Evolutionary conservation across 2,113 vertebrate species (phyloP).

Genomic region (Pogonocichla stellata): DNA sequence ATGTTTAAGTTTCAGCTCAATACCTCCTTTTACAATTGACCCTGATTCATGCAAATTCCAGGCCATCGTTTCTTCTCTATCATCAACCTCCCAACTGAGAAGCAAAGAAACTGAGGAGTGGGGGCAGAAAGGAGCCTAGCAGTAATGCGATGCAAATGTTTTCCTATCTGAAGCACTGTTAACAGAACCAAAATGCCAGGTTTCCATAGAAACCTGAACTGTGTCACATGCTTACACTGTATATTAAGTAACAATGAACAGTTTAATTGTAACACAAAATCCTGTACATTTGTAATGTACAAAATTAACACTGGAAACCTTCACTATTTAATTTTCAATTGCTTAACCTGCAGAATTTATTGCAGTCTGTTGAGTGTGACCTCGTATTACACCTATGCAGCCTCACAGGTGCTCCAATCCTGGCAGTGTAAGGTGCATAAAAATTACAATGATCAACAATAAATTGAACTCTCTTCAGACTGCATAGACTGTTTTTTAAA

Average conservation of each 20-base stretch:
- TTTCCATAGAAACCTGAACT: conserved; percentile 49
- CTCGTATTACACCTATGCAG: background rate
- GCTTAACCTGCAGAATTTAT: background rate
- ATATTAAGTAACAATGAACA: background rate
- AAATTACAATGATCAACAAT: background rate
- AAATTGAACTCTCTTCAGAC: background rate
- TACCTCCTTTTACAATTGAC: background rate
- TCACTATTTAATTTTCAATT: background rate
- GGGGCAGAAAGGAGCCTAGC: background rate
- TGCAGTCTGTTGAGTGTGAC: background rate
- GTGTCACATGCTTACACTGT: background rate
- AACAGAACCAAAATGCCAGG: conserved; percentile 8
- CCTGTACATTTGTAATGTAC: background rate
- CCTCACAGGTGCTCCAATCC: background rate
- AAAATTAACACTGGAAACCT: background rate
- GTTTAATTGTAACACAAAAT: background rate
- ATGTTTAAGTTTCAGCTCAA: background rate
- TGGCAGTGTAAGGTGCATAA: background rate
- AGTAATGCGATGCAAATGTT: background rate
- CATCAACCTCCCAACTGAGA: background rate
- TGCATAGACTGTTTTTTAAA: background rate
- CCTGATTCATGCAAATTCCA: background rate
- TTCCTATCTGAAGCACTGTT: background rate
- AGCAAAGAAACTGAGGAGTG: background rate
- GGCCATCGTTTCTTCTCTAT: background rate